A percentile compares a stretch with the other conserved stretches of the same genome.
These are phyloP conservation scores for Agrotis ipsilon DNA, from an alignment of 2,888 invertebrate species.

Conservation along the genomic window DNA sequence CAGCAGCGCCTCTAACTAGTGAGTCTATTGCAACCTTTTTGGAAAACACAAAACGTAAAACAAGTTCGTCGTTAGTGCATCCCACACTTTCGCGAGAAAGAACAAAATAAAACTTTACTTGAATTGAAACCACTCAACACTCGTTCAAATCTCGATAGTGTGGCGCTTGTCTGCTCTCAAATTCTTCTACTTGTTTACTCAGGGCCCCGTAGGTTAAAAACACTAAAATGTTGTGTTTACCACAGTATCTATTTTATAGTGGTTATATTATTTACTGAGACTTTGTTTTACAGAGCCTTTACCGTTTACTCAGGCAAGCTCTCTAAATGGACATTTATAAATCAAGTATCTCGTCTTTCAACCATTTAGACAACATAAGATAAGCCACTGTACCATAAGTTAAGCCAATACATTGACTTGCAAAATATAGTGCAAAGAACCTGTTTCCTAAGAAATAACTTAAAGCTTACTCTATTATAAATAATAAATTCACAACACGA, in stretches of 20 bases:
- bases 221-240: no score
- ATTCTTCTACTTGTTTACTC: neutral
- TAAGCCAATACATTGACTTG: no score
- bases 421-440: neutral
- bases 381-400: neutral
- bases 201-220: neutral
- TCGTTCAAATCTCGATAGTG: slow-evolving; percentile 24
- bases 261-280: no score
- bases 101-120: slow-evolving; percentile 41
- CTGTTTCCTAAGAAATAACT: no score
- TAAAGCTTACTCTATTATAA: no score
- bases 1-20: slow-evolving; percentile 80
- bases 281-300: neutral
- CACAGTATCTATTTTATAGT: neutral
- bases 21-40: slow-evolving; percentile 63
- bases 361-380: neutral
- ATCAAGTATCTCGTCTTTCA: neutral
- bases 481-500: no score
- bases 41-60: slow-evolving; percentile 5
- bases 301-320: neutral
- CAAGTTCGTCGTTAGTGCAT: neutral
- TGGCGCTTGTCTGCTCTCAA: neutral
- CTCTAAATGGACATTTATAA: neutral
- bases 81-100: neutral
- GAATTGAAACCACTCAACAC: slow-evolving; percentile 42